Conservation (phyloP, 2,113 vertebrate genomes). For the Phyllostomus hastatus region DNA sequence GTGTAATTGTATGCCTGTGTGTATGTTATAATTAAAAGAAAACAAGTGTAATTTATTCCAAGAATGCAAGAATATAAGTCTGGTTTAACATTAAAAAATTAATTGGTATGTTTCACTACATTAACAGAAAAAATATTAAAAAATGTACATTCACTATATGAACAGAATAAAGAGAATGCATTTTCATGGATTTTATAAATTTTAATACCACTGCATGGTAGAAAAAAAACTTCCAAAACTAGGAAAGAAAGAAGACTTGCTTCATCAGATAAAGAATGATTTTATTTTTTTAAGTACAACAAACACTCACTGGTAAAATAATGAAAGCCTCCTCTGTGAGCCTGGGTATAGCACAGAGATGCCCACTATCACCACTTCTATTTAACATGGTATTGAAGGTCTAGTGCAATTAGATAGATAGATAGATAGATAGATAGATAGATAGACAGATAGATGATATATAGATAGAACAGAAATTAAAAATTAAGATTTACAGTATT, state of each 20-base stretch:
- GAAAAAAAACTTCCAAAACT: background rate
- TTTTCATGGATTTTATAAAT: background rate
- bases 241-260: background rate
- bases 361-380: background rate
- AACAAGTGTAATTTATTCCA: background rate
- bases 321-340: background rate
- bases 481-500: background rate
- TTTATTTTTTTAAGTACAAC: background rate
- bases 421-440: too few species aligned
- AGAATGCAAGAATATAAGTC: background rate
- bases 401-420: background rate
- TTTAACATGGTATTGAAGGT: background rate
- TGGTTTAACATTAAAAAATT: background rate
- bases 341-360: background rate
- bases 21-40: background rate
- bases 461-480: background rate
- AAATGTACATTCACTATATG: background rate
- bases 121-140: background rate
- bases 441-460: background rate
- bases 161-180: background rate
- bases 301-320: background rate
- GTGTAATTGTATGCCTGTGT: background rate
- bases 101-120: background rate
- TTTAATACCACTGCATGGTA: background rate
- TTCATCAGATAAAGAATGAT: background rate